Conservation (phyloP, 2,888 invertebrate genomes). For the Rotaria sp. region DNA sequence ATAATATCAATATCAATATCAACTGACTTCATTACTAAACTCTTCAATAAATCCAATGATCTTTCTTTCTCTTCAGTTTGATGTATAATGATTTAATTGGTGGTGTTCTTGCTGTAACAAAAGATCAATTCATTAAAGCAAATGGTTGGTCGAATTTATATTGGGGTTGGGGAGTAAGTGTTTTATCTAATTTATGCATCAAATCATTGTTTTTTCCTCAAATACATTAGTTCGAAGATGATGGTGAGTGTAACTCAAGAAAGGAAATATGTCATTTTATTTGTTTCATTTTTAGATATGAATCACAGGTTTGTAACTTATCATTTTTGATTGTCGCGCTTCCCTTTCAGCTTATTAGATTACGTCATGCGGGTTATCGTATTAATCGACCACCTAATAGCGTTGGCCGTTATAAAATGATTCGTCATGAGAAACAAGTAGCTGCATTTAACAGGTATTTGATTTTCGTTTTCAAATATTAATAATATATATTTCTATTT, state of each 20-base stretch:
- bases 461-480: background rate
- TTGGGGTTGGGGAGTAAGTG: conserved; percentile 40
- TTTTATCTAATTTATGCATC: background rate
- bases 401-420: conserved; percentile 40
- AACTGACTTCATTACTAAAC: too few relatives aligned
- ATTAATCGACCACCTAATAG: conserved; percentile 34
- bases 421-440: conserved; percentile 30
- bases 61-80: conserved; percentile 21
- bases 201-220: background rate
- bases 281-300: background rate
- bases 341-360: background rate
- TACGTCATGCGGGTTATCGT: background rate
- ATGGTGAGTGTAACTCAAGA: conserved; percentile 6
- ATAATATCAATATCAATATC: too few relatives aligned
- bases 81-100: conserved; percentile 41
- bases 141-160: conserved; percentile 40
- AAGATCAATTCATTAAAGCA: conserved; percentile 31
- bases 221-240: conserved; percentile 24
- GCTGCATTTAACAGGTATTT: conserved; percentile 30
- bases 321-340: background rate
- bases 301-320: conserved; percentile 20
- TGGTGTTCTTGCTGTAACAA: conserved; percentile 35
- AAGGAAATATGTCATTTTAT: background rate
- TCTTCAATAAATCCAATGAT: too few relatives aligned
- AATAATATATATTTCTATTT: background rate